A percentile compares a stretch with the other conserved stretches of the same genome.
Conservation (phyloP, 2,113 vertebrate genomes). For the Charadrius vociferus region DNA sequence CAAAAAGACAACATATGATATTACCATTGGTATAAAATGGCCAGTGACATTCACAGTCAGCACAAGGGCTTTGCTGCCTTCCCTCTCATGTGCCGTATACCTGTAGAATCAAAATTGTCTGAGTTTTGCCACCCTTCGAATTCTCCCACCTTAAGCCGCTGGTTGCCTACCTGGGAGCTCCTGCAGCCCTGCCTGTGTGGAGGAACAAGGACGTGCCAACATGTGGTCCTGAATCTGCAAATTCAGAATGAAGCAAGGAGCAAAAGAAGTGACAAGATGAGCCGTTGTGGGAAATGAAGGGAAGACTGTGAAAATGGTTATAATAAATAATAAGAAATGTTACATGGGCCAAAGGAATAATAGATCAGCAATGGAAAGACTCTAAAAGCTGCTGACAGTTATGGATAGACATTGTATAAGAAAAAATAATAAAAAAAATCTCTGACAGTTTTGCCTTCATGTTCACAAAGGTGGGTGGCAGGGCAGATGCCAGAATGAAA, state of each 20-base stretch:
- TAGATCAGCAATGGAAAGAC: conserved; percentile 22
- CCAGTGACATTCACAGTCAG: neutral
- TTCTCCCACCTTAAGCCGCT: neutral
- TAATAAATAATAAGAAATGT: conserved; percentile 48
- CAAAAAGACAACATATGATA: neutral
- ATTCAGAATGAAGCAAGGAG: neutral
- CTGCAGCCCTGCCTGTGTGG: neutral
- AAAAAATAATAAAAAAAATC: neutral
- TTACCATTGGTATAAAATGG: neutral
- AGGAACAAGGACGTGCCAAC: neutral
- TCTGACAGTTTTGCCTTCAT: conserved; percentile 17
- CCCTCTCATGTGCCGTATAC: rapidly evolving
- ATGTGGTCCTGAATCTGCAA: neutral
- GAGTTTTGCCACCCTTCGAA: neutral
- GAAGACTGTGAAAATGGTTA: conserved; percentile 7
- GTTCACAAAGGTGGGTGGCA: neutral
- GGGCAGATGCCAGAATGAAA: conserved; percentile 20
- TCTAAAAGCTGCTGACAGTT: conserved; percentile 43
- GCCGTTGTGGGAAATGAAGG: conserved; percentile 15
- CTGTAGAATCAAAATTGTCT: neutral
- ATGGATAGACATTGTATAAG: conserved; percentile 31
- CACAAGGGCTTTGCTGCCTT: neutral
- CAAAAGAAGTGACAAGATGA: conserved; percentile 14
- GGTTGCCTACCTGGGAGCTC: neutral
- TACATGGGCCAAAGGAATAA: conserved; percentile 47